A percentile compares a stretch with the other conserved stretches of the same genome.
Conservation (phyloP, 2,113 vertebrate species). For the Tupaia chinensis region DNA sequence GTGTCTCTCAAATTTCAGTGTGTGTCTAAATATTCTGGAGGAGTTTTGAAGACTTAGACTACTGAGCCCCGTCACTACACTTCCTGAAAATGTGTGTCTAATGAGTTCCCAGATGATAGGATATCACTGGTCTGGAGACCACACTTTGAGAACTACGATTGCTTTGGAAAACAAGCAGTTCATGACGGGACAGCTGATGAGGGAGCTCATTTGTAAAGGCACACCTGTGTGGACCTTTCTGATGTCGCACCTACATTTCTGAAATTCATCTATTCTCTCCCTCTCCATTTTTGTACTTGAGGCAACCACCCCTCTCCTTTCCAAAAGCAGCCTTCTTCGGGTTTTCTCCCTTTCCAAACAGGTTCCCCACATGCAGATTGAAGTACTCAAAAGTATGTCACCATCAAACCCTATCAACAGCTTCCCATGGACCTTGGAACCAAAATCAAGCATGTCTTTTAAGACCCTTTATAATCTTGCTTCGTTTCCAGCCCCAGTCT, state of each 20-base stretch:
- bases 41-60: background rate
- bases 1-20: background rate
- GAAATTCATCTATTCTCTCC: background rate
- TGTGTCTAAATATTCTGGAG: background rate
- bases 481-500: background rate
- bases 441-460: background rate
- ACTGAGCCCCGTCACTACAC: too few species aligned
- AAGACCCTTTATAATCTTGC: background rate
- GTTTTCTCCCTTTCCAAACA: background rate
- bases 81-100: conserved; percentile 21
- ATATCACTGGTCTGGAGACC: background rate
- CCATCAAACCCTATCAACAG: background rate
- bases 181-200: background rate
- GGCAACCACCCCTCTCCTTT: background rate
- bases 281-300: background rate
- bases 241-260: background rate
- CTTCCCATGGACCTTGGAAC: background rate
- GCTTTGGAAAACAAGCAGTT: background rate
- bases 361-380: background rate
- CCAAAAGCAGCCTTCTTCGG: background rate
- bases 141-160: background rate
- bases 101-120: background rate
- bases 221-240: background rate
- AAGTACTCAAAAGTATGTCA: background rate
- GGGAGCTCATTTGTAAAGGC: background rate